Evolutionary conservation across 2,113 vertebrate species (phyloP).

Genomic region (Aegypius monachus): DNA sequence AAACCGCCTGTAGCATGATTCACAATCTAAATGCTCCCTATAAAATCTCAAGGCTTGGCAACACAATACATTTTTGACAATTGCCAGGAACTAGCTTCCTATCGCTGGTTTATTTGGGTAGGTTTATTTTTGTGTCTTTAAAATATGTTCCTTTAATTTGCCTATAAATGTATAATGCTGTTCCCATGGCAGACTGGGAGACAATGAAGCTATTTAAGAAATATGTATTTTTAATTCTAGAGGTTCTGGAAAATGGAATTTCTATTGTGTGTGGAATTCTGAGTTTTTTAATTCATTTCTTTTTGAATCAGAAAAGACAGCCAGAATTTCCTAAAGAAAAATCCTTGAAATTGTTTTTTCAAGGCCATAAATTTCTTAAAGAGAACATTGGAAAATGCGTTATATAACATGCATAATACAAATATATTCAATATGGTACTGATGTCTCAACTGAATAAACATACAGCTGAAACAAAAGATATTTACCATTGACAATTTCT

Average conservation of each 20-base stretch:
- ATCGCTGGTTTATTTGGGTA: slow-evolving; percentile 27
- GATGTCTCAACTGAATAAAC: background rate
- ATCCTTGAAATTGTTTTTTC: background rate
- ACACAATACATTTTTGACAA: background rate
- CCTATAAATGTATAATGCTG: background rate
- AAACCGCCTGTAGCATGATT: background rate
- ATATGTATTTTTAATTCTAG: background rate
- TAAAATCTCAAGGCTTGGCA: slow-evolving; percentile 33
- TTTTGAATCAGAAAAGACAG: background rate
- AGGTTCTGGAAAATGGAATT: background rate
- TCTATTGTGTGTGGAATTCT: background rate
- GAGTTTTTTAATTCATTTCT: background rate
- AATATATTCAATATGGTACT: background rate
- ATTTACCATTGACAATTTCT: background rate
- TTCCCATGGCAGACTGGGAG: background rate
- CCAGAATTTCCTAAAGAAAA: background rate
- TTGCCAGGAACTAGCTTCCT: slow-evolving; percentile 10
- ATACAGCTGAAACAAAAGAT: background rate
- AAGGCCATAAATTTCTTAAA: background rate
- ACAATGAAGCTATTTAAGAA: background rate
- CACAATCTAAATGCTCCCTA: slow-evolving; percentile 11
- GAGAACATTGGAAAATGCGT: background rate
- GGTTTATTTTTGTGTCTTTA: slow-evolving; percentile 27
- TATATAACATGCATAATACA: background rate
- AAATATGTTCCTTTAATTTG: slow-evolving; percentile 8